phyloP scores from a whole-genome alignment of 2,113 vertebrate species.

The Sapajus apella region DNA sequence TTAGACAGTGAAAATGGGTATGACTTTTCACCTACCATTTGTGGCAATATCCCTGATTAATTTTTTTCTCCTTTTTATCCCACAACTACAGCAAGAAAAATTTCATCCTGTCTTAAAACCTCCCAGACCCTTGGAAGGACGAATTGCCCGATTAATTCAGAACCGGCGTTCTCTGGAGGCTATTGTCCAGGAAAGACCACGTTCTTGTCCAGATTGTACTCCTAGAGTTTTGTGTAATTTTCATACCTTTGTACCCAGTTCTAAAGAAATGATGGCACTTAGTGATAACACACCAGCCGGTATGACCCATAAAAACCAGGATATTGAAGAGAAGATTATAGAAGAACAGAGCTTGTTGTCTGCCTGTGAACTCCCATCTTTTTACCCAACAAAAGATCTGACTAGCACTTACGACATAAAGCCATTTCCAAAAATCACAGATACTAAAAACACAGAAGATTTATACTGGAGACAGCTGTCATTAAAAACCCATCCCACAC shows the following conservation, averaged over 20 bases:
- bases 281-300: neutral
- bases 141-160: slow-evolving; percentile 72
- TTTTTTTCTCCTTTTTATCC: slow-evolving; percentile 44
- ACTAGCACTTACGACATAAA: slow-evolving; percentile 23
- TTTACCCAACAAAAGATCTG: slow-evolving; percentile 45
- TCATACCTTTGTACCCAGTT: slow-evolving; percentile 40
- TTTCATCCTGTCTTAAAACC: slow-evolving; percentile 79
- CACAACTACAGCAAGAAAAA: slow-evolving; percentile 73
- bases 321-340: slow-evolving; percentile 64
- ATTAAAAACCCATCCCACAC: slow-evolving; percentile 22
- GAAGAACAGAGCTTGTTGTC: slow-evolving; percentile 41
- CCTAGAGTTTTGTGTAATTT: slow-evolving; percentile 49
- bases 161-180: slow-evolving; percentile 45
- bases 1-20: neutral
- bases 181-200: slow-evolving; percentile 14
- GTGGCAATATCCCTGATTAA: neutral
- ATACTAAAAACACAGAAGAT: slow-evolving; percentile 75
- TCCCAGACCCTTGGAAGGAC: slow-evolving; percentile 78
- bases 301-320: slow-evolving; percentile 26
- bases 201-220: slow-evolving; percentile 60
- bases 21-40: slow-evolving; percentile 4
- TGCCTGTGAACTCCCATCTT: neutral
- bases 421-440: slow-evolving; percentile 74
- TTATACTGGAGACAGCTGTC: slow-evolving; percentile 72
- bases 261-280: slow-evolving; percentile 38